Evolutionary conservation across 2,113 vertebrate species (phyloP), one percentile per base, ranked within the genome.

Genomic region (Pluvialis apricaria): DNA sequence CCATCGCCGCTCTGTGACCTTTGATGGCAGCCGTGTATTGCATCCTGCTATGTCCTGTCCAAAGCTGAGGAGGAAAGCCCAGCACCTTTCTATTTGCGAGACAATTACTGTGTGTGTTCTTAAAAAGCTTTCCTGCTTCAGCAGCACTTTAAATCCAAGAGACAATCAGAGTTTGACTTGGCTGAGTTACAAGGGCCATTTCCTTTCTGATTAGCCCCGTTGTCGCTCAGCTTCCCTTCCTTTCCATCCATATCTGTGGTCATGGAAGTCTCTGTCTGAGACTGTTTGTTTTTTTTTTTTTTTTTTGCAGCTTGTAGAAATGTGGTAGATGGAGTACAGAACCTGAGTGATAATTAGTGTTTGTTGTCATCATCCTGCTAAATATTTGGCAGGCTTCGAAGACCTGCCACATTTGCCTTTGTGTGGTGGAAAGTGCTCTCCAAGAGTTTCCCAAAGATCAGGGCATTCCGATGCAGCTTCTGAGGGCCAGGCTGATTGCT

Each of bases 81-180:
- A 47, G 69, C 73, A 49, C 83, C 1, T 3, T 84, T 76, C 69
- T 57, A 49, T 81, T 68, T 88, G 82, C 86, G 22, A 64, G 79
- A 58, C 90, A 80, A 81, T 90, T 61, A 73, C 47, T 5, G 12
- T 8, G 5, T 88, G 88, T 75, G 81, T 86, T 89, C 62, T 76
- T 86, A 71, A 79, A 83, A 75, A 87, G 62, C 92, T 91, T 84
- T 96, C 61, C 60, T 94, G 88, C 94, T 88, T 90, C 94, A 73
- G 91, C 89, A 91, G 92, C 88, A 66, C 81, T 96, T 94, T 79
- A 84, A 95, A 85, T 93, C 83, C 83, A 69, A 49, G 81, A 73
- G 91, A 95, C 81, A 94, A 87, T 88, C 81, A 4, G 70, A 80
- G 94, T 95, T 96, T 95, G 92, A 62, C 92, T 97, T 97, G 96